Percentiles rank a stretch among this genome's conserved stretches.
Conservation (phyloP, 2,888 invertebrate species). For the Calameuta filiformis region DNA sequence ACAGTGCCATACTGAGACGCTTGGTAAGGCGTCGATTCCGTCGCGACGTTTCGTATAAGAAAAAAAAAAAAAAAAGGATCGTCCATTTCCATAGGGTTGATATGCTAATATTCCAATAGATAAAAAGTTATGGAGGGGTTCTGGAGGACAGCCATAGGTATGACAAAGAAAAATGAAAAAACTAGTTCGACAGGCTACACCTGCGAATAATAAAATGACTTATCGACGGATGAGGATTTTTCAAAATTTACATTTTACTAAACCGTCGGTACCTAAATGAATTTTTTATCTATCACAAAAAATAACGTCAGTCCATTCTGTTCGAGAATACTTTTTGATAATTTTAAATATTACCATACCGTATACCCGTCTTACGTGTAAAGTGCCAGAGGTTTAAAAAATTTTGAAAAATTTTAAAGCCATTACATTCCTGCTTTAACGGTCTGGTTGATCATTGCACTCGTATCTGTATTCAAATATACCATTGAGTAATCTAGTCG, state of each 20-base stretch:
- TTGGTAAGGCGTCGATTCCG: neutral
- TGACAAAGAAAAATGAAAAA: neutral
- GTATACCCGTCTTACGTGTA: too few species aligned
- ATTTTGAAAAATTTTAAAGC: too few species aligned
- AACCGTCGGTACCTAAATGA: neutral
- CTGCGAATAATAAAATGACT: neutral
- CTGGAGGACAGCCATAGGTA: neutral
- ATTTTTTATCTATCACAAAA: neutral
- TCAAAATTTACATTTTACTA: neutral
- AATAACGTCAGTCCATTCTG: neutral
- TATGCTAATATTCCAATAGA: neutral
- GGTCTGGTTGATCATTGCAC: too few species aligned
- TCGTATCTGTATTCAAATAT: too few species aligned
- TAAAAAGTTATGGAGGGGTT: neutral
- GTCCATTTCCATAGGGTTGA: neutral
- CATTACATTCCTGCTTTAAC: too few species aligned
- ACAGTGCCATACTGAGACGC: neutral
- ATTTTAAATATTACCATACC: neutral
- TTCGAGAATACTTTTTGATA: neutral
- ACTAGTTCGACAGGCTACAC: neutral
- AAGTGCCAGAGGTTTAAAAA: too few species aligned
- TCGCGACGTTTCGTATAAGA: neutral
- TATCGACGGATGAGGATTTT: neutral
- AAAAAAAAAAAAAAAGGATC: neutral
- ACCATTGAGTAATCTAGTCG: too few species aligned